Evolutionary conservation across 2,113 vertebrate species (phyloP), one percentile per base, ranked within the genome.

Genomic region (Phrynocephalus versicolor): DNA sequence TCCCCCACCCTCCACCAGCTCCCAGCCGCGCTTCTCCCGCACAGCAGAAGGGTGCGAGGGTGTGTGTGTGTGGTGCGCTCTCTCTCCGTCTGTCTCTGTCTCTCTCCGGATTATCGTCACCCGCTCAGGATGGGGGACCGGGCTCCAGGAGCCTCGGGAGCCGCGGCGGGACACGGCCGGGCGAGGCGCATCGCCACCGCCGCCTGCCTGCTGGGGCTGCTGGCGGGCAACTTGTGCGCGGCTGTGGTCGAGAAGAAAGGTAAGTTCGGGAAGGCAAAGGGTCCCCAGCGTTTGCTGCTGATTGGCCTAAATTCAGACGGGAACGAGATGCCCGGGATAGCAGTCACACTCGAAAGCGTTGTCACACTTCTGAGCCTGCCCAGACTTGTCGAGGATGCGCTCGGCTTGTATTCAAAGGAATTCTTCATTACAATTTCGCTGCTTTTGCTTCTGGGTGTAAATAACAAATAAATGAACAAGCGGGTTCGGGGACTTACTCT

Each of bases 131-230:
- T 88, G 89, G 85, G 90, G 87, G 71, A 79, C 78, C 25, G 30
- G 79, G 78, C 62, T 30, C 67, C 9, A 74, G 55, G n/a, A 39
- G 25, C 51, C 69, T 82, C 82, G n/a, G 51, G 77, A 27, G 84
- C 90, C 35, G 89, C 89, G 89, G 83, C 79, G 79, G 82, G 39
- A 75, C 74, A 37, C 69, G 80, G 51, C 0, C 2, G 79, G 73
- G 41, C 88, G 1, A 79, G 58, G 9, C 72, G 88, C 1, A 84
- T 90, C 45, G 84, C 90, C 89, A 90, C 93, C 81, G 14, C 39
- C 65, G 45, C 10, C 67, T 7, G 71, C 27, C 25, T 84, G 16
- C 18, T 70, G 18, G 55, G 18, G 58, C 33, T 81, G 35, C 58
- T 86, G 25, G 58, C 71, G n/a, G 35, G 55, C 33, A 33, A 39